These are phyloP conservation scores for Intellagama lesueurii DNA, from an alignment of 2,797 vertebrate species.

Conservation along the genomic window DNA sequence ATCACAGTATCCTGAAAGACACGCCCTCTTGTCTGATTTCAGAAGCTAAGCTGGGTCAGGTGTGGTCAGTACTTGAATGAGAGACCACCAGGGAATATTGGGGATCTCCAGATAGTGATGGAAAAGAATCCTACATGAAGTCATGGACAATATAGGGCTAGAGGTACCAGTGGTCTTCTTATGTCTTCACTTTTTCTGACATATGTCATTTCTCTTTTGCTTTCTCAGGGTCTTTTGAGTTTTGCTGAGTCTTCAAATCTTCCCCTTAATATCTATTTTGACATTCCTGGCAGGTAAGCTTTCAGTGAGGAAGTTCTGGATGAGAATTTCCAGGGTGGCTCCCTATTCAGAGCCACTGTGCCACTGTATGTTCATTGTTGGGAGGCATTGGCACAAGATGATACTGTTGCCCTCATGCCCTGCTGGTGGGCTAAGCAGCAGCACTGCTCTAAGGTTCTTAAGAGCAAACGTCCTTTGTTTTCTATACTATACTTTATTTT, in stretches of 20 bases:
- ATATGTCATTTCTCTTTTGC: too few relatives aligned
- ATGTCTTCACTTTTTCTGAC: not conserved
- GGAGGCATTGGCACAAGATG: too few relatives aligned
- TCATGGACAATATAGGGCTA: too few relatives aligned
- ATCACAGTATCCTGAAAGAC: too few relatives aligned
- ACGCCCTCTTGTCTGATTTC: too few relatives aligned
- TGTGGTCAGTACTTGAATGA: too few relatives aligned
- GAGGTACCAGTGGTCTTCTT: too few relatives aligned
- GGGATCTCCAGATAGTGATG: too few relatives aligned
- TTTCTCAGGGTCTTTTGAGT: slow-evolving; percentile 84
- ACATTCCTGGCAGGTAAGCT: slow-evolving; percentile 87
- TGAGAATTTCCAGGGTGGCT: not conserved
- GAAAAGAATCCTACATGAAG: too few relatives aligned
- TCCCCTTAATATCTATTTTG: slow-evolving; percentile 87
- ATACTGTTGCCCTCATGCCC: not conserved
- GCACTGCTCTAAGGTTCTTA: not conserved
- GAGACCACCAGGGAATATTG: too few relatives aligned
- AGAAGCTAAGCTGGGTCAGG: too few relatives aligned
- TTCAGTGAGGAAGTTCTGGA: not conserved
- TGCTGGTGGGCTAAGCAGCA: not conserved
- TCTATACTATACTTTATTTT: too few relatives aligned
- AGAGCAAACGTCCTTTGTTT: not conserved
- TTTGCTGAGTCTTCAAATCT: slow-evolving; percentile 91
- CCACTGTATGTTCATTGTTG: not conserved
- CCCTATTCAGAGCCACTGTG: not conserved